Percentiles rank a stretch among this genome's conserved stretches.
Conservation (phyloP, 2,888 invertebrate species). For the Cephus nigrinus region DNA sequence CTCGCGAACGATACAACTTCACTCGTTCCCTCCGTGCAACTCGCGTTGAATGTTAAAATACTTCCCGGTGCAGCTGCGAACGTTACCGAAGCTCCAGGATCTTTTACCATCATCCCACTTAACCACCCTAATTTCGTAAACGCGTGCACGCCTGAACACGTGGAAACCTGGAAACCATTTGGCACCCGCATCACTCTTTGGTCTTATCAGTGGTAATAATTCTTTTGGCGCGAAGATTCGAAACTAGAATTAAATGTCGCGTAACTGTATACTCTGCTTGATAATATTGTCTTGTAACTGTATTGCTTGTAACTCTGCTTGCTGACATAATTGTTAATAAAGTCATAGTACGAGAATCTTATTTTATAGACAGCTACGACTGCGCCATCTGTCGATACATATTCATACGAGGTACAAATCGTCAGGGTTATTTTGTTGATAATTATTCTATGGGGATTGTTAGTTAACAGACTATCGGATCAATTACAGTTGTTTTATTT, state of each 20-base stretch:
- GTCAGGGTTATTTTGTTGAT: not conserved
- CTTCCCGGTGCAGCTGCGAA: conserved; percentile 52
- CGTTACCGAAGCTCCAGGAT: not conserved
- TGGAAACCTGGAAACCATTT: conserved; percentile 24
- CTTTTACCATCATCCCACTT: conserved; percentile 15
- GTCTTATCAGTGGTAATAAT: not conserved
- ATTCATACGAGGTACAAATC: conserved; percentile 1
- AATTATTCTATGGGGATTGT: not conserved
- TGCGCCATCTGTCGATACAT: conserved; percentile 2
- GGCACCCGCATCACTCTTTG: conserved; percentile 7
- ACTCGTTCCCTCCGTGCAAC: conserved; percentile 21
- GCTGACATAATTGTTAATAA: conserved; percentile 2
- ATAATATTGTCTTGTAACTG: not conserved
- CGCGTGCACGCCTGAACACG: conserved; percentile 13
- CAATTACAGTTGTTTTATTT: not conserved
- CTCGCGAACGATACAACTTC: conserved; percentile 26
- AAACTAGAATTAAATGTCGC: not conserved
- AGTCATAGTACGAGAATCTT: conserved; percentile 14
- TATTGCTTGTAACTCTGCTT: not conserved
- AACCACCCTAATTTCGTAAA: conserved; percentile 11
- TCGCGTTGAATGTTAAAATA: conserved; percentile 51
- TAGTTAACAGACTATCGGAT: not conserved
- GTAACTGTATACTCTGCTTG: not conserved
- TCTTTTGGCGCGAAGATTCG: not conserved
- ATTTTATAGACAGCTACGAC: not conserved